These are phyloP conservation scores for Mus minutoides DNA, from an alignment of 2,797 vertebrate species.

Conservation along the genomic window DNA sequence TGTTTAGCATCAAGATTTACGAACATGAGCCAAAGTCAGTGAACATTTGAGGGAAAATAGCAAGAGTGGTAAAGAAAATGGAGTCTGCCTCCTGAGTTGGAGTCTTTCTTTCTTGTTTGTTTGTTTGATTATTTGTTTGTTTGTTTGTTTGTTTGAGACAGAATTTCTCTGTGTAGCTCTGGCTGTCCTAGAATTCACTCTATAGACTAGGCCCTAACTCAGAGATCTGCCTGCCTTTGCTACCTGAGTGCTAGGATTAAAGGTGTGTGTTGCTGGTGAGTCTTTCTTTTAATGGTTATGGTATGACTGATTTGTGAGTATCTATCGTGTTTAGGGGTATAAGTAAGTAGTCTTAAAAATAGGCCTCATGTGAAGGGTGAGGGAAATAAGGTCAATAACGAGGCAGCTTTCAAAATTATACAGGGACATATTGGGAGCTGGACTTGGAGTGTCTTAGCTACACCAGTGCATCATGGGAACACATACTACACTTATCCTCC, in stretches of 20 bases:
- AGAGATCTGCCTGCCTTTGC: no score
- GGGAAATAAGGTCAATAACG: not conserved
- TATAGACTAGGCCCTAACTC: no score
- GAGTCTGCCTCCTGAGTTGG: not conserved
- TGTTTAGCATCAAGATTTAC: not conserved
- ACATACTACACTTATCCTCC: not conserved
- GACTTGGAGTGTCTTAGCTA: not conserved
- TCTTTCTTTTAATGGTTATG: not conserved
- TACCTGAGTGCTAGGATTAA: no score
- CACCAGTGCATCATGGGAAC: not conserved
- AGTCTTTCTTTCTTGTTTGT: not conserved
- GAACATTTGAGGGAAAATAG: not conserved
- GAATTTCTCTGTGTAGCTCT: no score
- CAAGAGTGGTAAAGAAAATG: not conserved
- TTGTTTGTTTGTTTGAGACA: no score
- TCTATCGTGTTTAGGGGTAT: not conserved
- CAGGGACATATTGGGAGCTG: not conserved
- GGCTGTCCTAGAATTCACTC: no score
- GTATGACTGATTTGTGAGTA: not conserved
- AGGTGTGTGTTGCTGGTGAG: not conserved
- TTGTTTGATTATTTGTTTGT: no score
- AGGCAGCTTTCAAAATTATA: not conserved
- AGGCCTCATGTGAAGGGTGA: not conserved
- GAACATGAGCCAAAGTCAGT: not conserved
- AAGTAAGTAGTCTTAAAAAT: not conserved